Evolutionary conservation across 2,797 vertebrate genomes (phyloP).

Genomic region (Sebastes elongatus): DNA sequence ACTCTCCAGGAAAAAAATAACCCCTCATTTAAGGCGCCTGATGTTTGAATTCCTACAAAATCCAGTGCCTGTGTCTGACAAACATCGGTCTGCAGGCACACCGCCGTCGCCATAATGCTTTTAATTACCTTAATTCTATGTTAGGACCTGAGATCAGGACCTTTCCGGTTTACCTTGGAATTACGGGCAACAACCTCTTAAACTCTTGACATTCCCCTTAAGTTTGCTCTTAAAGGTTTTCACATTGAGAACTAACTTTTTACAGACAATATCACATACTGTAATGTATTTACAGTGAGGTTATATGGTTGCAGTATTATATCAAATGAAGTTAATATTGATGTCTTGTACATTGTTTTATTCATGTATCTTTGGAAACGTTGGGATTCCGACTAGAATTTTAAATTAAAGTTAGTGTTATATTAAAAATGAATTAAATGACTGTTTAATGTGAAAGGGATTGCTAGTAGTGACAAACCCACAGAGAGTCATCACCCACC

Average conservation of each 20-base stretch:
- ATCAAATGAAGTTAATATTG: neutral
- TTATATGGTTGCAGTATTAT: neutral
- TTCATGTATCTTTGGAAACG: neutral
- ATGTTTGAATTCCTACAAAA: constrained; percentile 65
- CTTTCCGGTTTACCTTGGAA: constrained; percentile 64
- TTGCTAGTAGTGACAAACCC: neutral
- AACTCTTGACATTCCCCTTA: constrained; percentile 37
- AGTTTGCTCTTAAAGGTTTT: neutral
- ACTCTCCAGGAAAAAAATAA: constrained; percentile 55
- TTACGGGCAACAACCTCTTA: constrained; percentile 49
- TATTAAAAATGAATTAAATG: neutral
- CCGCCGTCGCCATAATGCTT: constrained; percentile 62
- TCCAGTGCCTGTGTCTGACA: constrained; percentile 67
- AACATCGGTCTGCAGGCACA: constrained; percentile 72
- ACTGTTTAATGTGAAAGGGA: neutral
- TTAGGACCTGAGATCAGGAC: constrained; percentile 60
- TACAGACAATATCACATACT: neutral
- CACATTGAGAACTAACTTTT: constrained; percentile 5
- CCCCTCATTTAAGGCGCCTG: constrained; percentile 74
- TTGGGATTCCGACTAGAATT: fast-evolving
- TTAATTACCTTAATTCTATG: constrained; percentile 78
- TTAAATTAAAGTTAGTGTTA: neutral
- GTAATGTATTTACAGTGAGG: neutral
- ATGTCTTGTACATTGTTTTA: neutral
- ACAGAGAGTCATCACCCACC: neutral